phyloP scores from a whole-genome alignment of 2,797 vertebrate species.

The Tadarida brasiliensis region DNA sequence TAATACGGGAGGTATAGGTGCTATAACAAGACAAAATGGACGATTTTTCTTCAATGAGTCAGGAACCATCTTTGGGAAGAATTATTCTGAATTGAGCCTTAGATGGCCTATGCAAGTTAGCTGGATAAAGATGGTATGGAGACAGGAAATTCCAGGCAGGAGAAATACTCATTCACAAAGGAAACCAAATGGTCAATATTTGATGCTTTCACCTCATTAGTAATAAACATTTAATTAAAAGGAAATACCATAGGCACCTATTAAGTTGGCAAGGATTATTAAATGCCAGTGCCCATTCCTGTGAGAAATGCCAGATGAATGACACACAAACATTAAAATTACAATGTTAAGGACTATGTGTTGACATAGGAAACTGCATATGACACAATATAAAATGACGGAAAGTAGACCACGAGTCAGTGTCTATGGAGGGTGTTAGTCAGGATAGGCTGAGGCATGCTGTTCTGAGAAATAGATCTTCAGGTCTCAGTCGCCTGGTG shows the following conservation, averaged over 20 bases:
- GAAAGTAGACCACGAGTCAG: not conserved
- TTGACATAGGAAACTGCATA: not conserved
- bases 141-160: not conserved
- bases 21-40: not conserved
- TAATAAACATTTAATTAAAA: conserved; percentile 44
- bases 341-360: not conserved
- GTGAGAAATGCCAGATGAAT: not conserved
- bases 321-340: not conserved
- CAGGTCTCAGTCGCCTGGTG: no score
- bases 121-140: not conserved
- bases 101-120: not conserved
- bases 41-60: not conserved
- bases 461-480: not conserved
- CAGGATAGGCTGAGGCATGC: not conserved
- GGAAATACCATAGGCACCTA: not conserved
- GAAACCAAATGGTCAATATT: not conserved
- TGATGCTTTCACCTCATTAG: not conserved
- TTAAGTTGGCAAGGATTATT: not conserved
- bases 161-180: not conserved
- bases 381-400: not conserved
- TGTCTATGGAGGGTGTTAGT: not conserved
- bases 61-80: not conserved
- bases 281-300: not conserved
- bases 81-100: not conserved
- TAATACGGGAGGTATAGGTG: no score